Evolutionary conservation across 2,888 invertebrate genomes (phyloP), one percentile per base, ranked within the genome.

Genomic region (Polyommatus iphigenia): DNA sequence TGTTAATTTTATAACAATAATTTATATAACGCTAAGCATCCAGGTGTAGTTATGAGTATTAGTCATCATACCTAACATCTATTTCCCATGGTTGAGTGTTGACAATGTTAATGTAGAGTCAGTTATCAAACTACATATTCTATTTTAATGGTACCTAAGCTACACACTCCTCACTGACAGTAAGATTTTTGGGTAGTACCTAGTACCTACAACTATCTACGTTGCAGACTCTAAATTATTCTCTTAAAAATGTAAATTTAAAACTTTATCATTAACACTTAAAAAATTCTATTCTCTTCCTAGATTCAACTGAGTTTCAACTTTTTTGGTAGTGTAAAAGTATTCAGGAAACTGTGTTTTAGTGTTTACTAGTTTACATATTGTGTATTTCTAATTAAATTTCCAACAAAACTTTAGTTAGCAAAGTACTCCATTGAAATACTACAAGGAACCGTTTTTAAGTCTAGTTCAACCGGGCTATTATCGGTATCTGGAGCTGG

Each of bases 401-500:
- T 29, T 67, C 13, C 67, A 32, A 32, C 15, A 67, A 67, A 13
- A 15, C 62, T 13, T 20, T 20, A 20, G 18, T 54, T 18, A 18
- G 46, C 41, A 41, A 41, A 54, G 54, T 54, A 18, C 54, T 54
- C 15, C 18, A 20, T 59, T 59, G 7, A 59, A 59, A 62, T 62
- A 3, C 62, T 6, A 67, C 67, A 15, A 4, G 6, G 8, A 41
- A 72, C 72, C 7, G 41, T 10, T 41, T 72, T 41, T 20, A n/a
- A 72, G n/a, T 72, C 36, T 41, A 72, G 20, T n/a, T 41, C 7
- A 4, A n/a, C 36, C 32, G 15, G 32, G 20, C n/a, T 20, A 20
- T 72, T 41, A n/a, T 72, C 72, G 41, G 72, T 72, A 41, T 72
- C 72, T n/a, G 36, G n/a, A 72, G 72, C 20, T 75, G 76, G 76